Conservation (phyloP, 2,888 invertebrate genomes). For the Linyphia triangularis region DNA sequence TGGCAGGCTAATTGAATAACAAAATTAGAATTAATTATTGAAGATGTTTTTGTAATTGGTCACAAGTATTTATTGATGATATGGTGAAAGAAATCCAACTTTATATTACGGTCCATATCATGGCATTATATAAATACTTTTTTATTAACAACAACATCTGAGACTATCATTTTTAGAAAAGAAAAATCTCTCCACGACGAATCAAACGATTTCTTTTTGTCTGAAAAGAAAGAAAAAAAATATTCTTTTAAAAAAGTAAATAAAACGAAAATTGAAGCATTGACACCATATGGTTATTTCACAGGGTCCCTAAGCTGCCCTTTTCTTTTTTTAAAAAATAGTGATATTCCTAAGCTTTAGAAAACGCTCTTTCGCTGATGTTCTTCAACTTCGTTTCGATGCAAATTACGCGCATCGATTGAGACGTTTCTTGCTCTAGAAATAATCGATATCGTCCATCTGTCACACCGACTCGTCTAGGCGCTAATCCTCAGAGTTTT, state of each 20-base stretch:
- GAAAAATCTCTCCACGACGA: neutral
- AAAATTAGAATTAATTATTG: too few species aligned
- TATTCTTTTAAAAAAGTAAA: neutral
- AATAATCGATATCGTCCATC: constrained; percentile 68
- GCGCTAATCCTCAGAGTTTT: constrained; percentile 12
- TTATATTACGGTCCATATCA: too few species aligned
- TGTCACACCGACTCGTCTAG: constrained; percentile 45
- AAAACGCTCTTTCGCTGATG: constrained; percentile 48
- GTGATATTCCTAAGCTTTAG: constrained; percentile 51
- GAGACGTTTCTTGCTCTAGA: constrained; percentile 54
- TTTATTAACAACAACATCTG: neutral
- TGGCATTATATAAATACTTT: too few species aligned
- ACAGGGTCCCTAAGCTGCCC: constrained; percentile 34
- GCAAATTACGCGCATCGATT: constrained; percentile 68
- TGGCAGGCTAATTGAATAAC: too few species aligned
- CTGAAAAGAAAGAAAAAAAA: neutral
- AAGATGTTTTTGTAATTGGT: too few species aligned
- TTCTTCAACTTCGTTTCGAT: constrained; percentile 65
- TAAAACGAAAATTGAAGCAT: constrained; percentile 13
- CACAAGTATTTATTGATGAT: too few species aligned
- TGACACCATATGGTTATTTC: constrained; percentile 68
- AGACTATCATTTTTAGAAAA: neutral
- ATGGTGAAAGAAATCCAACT: too few species aligned
- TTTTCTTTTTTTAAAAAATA: constrained; percentile 41
- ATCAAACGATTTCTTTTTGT: neutral